Base-by-base conservation (phyloP, 35 echinoderm and acorn worm species). In the Lytechinus variegatus region DNA sequence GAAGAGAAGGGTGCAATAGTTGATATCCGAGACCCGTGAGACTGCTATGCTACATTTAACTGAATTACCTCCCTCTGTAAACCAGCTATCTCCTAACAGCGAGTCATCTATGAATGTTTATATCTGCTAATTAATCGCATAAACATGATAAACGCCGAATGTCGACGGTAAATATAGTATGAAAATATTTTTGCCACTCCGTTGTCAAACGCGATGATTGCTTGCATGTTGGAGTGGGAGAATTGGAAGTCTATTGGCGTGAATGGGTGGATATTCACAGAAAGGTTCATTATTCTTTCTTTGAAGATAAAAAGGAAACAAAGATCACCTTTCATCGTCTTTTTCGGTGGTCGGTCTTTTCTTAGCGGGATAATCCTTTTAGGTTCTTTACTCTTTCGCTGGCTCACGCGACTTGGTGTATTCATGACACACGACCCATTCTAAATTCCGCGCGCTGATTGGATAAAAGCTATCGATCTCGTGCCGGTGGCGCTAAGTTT, bases 21-120 rank as follows among this genome's bases (percentile, higher is more conserved):
- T 90, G 88, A 52, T 13, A 90, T 90, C 24, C 24, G 88, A 90
- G 52, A 90, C 88, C 52, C 88, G 88, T 90, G 88, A 90, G 88
- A 89, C 28, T 89, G 28, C 7, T 28, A 27, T 89, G 28, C 9
- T 5, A 24, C 2, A 24, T 44, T 79, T 79, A 24, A 3, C n/a
- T n/a, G n/a, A n/a, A n/a, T n/a, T n/a, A n/a, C 66, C 66, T 79
- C 66, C 66, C 21, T 19, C 66, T 79, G 66, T 21, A 79, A 79
- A 79, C n/a, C 66, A 79, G 6, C 66, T 16, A 44, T 44, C 66
- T 24, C 0, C 16, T 7, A 79, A 79, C 66, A 79, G 3, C 66
- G 4, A 24, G 66, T 79, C 66, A 79, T 79, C 66, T 79, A 24
- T 79, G 66, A 79, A 79, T 79, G 66, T 79, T 79, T 79, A 79